A percentile compares a stretch with the other conserved stretches of the same genome.
Conservation (phyloP, 2,797 vertebrate species). For the Aselliscus stoliczkanus region DNA sequence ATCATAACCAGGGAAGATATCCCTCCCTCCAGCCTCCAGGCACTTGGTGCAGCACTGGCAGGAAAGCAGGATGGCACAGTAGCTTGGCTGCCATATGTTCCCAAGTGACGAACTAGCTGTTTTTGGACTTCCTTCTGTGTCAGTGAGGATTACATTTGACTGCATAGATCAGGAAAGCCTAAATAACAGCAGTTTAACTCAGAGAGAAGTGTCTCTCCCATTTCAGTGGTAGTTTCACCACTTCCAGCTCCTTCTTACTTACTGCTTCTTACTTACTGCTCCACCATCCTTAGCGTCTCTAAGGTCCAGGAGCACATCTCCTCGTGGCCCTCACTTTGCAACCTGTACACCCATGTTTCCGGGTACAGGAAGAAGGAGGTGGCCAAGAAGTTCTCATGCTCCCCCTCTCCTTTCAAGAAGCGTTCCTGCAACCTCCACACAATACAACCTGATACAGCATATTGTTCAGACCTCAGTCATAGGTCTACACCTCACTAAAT, state of each 20-base stretch:
- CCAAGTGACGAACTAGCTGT: background rate
- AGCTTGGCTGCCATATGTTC: rapidly evolving
- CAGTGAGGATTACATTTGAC: background rate
- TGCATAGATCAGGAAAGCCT: background rate
- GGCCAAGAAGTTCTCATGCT: background rate
- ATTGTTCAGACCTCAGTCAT: background rate
- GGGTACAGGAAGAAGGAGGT: background rate
- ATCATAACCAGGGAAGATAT: too few relatives aligned
- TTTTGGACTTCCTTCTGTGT: background rate
- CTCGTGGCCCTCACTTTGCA: background rate
- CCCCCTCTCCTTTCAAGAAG: background rate
- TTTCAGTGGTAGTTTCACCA: background rate
- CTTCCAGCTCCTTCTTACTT: too few relatives aligned
- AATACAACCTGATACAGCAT: background rate
- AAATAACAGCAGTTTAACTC: background rate
- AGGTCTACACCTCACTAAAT: background rate
- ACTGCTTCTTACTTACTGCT: background rate
- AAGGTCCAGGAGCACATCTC: background rate
- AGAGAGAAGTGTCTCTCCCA: background rate
- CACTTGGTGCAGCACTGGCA: background rate
- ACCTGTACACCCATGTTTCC: background rate
- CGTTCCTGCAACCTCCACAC: background rate
- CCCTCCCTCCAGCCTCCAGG: background rate
- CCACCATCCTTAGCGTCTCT: background rate
- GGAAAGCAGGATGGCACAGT: background rate